Evolutionary conservation across 2,113 vertebrate genomes (phyloP), one percentile per base, ranked within the genome.

Genomic region (Jacana jacana): DNA sequence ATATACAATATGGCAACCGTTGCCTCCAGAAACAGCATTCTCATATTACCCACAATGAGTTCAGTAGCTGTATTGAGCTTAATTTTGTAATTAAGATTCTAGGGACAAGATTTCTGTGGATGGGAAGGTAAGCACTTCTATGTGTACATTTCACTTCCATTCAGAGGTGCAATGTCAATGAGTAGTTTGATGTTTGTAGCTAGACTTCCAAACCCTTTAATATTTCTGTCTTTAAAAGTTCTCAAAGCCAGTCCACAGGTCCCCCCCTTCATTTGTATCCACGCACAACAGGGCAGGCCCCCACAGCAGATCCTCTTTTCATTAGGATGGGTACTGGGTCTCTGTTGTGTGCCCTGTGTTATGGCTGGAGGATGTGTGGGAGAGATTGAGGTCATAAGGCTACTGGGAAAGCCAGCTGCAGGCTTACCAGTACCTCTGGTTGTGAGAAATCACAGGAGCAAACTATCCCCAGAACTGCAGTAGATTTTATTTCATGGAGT

Each of bases 151-250:
- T 79, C 7, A 20, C 10, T 87, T 81, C 6, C 54, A 7, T 82
- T 68, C n/a, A 64, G 25, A 54, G 12, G 5, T 75, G 25, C 11
- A 33, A 13, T 52, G 49, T 57, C 0, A 0, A 24, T 10, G 2
- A 76, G 18, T 8, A 91, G 4, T 37, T 66, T 64, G 42, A 40
- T 40, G 10, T 35, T 40, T 66, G 4, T 17, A 58, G 39, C 30
- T 42, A 86, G 10, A 9, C 19, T 57, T 58, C 49, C 46, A 85
- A 33, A 30, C 25, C 7, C 85, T 79, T 28, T 71, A 61, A 48
- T 20, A 13, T 35, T 73, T 16, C 31, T 75, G 33, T 39, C 5
- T 49, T 82, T 66, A 27, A 54, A 79, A 81, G 16, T 39, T 71
- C 46, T 88, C 37, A 10, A 73, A 73, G 11, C 40, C 42, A 54